Evolutionary conservation across 2,113 vertebrate species (phyloP).

Genomic region (Theristicus caerulescens): DNA sequence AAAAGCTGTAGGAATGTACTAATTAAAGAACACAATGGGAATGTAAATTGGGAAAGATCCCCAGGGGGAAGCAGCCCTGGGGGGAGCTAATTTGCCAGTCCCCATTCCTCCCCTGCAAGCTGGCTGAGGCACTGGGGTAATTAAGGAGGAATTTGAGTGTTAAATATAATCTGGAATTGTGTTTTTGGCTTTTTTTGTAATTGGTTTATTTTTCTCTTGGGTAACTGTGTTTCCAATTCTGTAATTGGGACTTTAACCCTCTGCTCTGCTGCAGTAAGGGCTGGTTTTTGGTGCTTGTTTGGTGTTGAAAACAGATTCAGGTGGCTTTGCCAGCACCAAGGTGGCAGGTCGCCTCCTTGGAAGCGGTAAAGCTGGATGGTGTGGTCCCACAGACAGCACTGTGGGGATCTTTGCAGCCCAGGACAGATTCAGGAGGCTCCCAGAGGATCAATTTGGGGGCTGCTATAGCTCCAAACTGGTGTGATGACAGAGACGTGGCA

Average conservation of each 20-base stretch:
- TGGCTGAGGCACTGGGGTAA: conserved; percentile 59
- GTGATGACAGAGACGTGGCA: neutral
- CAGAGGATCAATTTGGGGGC: rapidly evolving
- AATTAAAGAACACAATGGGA: conserved; percentile 68
- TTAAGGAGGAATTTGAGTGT: conserved; percentile 64
- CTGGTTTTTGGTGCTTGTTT: neutral
- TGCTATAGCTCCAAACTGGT: neutral
- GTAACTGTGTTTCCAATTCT: conserved; percentile 42
- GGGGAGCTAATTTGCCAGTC: conserved; percentile 61
- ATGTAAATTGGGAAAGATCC: conserved; percentile 67
- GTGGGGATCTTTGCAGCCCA: neutral
- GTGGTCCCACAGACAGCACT: neutral
- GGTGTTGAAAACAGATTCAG: neutral
- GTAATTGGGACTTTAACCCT: conserved; percentile 29
- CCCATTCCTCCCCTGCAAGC: conserved; percentile 60
- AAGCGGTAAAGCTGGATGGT: neutral
- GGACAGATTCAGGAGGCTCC: neutral
- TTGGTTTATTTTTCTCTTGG: conserved; percentile 61
- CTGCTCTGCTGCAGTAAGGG: neutral
- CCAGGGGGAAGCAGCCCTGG: conserved; percentile 41
- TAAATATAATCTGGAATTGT: conserved; percentile 67
- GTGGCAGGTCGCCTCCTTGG: neutral
- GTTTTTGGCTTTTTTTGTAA: conserved; percentile 9
- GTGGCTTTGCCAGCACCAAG: neutral
- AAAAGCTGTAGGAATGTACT: conserved; percentile 68